These are phyloP conservation scores for Agapetus fuscipes DNA, from an alignment of 2,888 invertebrate species.

Conservation along the genomic window DNA sequence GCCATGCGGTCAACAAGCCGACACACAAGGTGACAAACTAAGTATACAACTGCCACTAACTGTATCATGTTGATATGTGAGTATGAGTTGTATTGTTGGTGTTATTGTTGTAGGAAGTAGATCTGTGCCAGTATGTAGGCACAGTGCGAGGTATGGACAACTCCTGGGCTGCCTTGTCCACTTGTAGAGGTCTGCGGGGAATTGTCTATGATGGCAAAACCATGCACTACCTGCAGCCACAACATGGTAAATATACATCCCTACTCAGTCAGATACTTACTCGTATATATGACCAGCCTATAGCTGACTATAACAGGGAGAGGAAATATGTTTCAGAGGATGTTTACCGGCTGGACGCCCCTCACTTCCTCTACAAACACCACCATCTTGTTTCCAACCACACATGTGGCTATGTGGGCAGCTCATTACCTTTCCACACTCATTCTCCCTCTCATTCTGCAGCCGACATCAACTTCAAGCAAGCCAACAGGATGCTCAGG, in stretches of 20 bases:
- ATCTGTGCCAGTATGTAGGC: constrained; percentile 71
- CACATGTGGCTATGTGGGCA: constrained; percentile 48
- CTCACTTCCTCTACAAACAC: constrained; percentile 59
- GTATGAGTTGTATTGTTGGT: constrained; percentile 1
- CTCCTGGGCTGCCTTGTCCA: constrained; percentile 80
- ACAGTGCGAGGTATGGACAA: constrained; percentile 54
- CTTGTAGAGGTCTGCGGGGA: constrained; percentile 68
- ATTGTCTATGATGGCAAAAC: constrained; percentile 68
- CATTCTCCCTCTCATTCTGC: too few relatives aligned
- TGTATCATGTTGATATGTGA: neutral
- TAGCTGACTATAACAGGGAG: too few relatives aligned
- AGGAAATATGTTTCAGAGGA: too few relatives aligned
- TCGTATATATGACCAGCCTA: too few relatives aligned
- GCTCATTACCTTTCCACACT: too few relatives aligned
- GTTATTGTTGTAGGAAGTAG: constrained; percentile 55
- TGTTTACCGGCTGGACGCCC: constrained; percentile 40
- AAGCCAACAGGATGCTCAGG: constrained; percentile 52
- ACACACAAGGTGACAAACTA: constrained; percentile 43
- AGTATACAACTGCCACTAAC: neutral
- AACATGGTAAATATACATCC: constrained; percentile 24
- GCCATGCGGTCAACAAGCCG: constrained; percentile 46
- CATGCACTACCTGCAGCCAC: constrained; percentile 61
- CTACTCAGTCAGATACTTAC: too few relatives aligned
- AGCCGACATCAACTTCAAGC: constrained; percentile 27
- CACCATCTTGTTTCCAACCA: constrained; percentile 47